Conservation (phyloP, 2,888 invertebrate genomes). For the Chironomus tentans region DNA sequence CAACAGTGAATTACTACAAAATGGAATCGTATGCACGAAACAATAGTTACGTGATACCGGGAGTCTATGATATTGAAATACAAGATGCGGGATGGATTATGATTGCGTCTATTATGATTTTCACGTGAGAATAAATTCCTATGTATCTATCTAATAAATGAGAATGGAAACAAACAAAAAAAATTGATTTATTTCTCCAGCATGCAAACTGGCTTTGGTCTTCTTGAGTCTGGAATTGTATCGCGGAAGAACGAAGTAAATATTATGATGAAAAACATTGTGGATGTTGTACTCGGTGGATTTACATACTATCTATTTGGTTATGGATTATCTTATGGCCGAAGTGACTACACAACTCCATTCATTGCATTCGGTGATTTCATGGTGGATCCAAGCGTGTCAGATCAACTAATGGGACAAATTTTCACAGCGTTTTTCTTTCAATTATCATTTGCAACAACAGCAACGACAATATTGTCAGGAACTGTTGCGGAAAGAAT, state of each 20-base stretch:
- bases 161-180: neutral
- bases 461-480: constrained; percentile 45
- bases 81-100: constrained; percentile 8
- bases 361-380: constrained; percentile 45
- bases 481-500: constrained; percentile 48
- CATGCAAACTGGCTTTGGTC: constrained; percentile 43
- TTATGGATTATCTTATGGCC: constrained; percentile 46
- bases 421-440: constrained; percentile 45
- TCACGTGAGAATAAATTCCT: neutral
- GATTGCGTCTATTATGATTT: constrained; percentile 17
- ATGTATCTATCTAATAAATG: neutral
- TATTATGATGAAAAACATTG: constrained; percentile 51
- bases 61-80: constrained; percentile 12
- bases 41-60: constrained; percentile 33
- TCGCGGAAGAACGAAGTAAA: constrained; percentile 47
- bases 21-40: constrained; percentile 14
- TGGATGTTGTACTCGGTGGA: constrained; percentile 47
- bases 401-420: constrained; percentile 39
- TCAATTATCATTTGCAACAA: constrained; percentile 44
- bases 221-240: constrained; percentile 47
- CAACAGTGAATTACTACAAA: neutral
- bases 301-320: constrained; percentile 51
- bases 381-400: constrained; percentile 38
- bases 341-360: constrained; percentile 36
- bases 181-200: neutral